phyloP scores from a whole-genome alignment of 1,140 invertebrate genomes.

The Reticulitermes speratus region DNA sequence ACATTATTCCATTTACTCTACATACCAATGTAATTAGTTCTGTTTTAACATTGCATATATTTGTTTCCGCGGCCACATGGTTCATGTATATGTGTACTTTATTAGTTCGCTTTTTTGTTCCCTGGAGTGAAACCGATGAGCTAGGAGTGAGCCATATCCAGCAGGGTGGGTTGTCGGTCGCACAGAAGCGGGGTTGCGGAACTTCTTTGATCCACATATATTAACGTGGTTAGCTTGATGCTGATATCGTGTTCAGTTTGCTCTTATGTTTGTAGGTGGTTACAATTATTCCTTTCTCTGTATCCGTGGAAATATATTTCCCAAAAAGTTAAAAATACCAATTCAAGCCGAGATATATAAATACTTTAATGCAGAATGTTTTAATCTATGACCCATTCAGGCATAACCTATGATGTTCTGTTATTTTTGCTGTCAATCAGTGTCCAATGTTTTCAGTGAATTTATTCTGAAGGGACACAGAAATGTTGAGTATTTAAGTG shows the following conservation, averaged over 20 bases:
- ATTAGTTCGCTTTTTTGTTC: not conserved
- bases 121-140: conserved; percentile 3
- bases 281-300: no score
- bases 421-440: no score
- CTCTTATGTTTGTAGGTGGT: no score
- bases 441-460: no score
- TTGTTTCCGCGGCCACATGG: not conserved
- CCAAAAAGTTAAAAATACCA: no score
- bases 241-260: not conserved
- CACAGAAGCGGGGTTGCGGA: not conserved
- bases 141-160: not conserved
- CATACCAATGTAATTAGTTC: not conserved
- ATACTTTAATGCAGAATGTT: no score
- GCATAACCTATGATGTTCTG: no score
- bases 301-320: no score
- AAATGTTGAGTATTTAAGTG: no score
- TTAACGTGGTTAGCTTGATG: not conserved
- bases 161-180: not conserved
- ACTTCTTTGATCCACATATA: not conserved
- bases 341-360: no score
- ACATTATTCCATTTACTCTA: not conserved
- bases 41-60: not conserved
- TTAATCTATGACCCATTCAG: no score
- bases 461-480: no score
- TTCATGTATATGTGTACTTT: not conserved